Evolutionary conservation across 2,797 vertebrate genomes (phyloP), one percentile per base, ranked within the genome.

Genomic region (Ctenosaura bakeri): DNA sequence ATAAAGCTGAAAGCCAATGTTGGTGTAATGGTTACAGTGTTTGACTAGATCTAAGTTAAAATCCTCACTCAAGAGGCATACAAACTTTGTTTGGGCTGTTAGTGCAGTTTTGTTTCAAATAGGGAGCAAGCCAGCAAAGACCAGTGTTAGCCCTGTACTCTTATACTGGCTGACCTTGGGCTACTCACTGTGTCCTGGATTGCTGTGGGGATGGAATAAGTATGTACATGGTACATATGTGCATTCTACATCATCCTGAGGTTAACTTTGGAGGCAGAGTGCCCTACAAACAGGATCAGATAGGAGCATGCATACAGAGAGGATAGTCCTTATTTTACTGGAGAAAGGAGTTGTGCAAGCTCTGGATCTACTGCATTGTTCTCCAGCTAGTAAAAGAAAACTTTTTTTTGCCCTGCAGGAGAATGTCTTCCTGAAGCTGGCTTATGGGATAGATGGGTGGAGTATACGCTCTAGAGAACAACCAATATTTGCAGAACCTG

Each of bases 401-500:
- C 16, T 56, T 22, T 38, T 29, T 90, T 52, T 59, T 22, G 5
- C 20, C 62, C 8, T 69, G 29, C 10, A 78, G 64, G 18, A 79
- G 12, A 50, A 69, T 4, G 18, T 56, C 71, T 78, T 35, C 46
- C 52, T 82, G 24, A 73, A 5, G 38, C 18, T 73, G 56, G 76
- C 59, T 59, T 24, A 0, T 86, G 29, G 12, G 29, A 56, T 50
- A 50, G 9, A 86, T 77, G 71, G 83, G 83, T 86, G 62, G 87
- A 56, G 71, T 42, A 4, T 46, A 14, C 4, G 69, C 24, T 56
- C 38, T 64, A 88, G 32, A 77, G 69, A 76, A 77, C 73, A 86
- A 54, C 89, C 88, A 86, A 78, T 86, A 89, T 91, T 89, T 89
- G n/a, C 50, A 16, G 32, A 86, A 83, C 59, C 35, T n/a, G 12